Base-by-base conservation (phyloP, 2,888 invertebrate species). In the Vannuccia rotundouncinata region DNA sequence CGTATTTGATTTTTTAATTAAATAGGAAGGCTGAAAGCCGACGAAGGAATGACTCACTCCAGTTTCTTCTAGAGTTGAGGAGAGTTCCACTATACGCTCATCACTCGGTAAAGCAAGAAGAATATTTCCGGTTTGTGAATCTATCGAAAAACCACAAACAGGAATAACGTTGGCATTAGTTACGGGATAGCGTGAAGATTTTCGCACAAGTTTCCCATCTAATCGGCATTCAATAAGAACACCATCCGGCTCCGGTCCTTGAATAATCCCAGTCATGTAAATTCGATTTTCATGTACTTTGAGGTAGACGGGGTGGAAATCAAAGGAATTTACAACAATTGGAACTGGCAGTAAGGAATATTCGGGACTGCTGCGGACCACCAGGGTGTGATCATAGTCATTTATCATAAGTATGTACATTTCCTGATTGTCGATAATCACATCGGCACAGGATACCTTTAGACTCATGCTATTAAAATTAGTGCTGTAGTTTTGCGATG, bases 121-220 rank as follows among this genome's bases (percentile, higher is more conserved):
- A 59, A 78, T 78, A 27, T 78, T 78, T 27, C 78, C 78, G 10
- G 29, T 78, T 27, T 28, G 2, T n/a, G 78, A 60, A 78, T 78
- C 78, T 28, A 78, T 78, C 27, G 28, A 60, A 25, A 78, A 78
- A 59, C 78, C 78, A 29, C 27, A 59, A 25, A 78, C 30, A 5
- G 59, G 28, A 1, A 60, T 59, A 0, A 2, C n/a, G 25, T 27
- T 27, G 60, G 28, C 28, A 13, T n/a, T 5, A n/a, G 10, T 66
- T 13, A 22, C 5, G 2, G 60, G n/a, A 78, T 78, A 60, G n/a
- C 25, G 25, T 5, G 66, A 10, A 5, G 78, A 78, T 1, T 17
- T 2, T 25, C 66, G 78, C n/a, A 66, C 60, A 22, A 78, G 1
- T 60, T 78, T 60, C 5, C 78, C 78, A 59, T 28, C 27, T 25